Evolutionary conservation across 2,888 invertebrate genomes (phyloP).

Genomic region (Neria commutata): DNA sequence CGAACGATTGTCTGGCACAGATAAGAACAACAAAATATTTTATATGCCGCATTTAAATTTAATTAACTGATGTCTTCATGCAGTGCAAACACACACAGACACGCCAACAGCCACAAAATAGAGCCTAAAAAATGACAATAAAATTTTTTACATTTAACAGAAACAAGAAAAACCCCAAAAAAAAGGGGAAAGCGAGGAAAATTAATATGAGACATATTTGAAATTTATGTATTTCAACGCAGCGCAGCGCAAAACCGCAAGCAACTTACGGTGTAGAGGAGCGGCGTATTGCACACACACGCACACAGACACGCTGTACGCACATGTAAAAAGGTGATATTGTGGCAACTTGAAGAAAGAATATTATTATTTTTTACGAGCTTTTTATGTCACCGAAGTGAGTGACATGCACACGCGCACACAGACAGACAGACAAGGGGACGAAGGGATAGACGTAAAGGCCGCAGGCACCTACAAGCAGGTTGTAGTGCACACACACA

Average conservation of each 20-base stretch:
- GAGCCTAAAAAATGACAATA: not conserved
- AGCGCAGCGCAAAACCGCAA: not conserved
- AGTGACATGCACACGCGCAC: constrained; percentile 2
- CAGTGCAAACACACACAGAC: not conserved
- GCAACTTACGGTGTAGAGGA: not conserved
- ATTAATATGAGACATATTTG: not conserved
- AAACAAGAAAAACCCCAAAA: not conserved
- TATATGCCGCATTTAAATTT: too few species aligned
- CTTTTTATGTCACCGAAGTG: constrained; percentile 20
- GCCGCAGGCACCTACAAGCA: not conserved
- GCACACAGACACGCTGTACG: not conserved
- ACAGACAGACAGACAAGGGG: not conserved
- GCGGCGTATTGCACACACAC: constrained; percentile 1
- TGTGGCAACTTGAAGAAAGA: constrained; percentile 1
- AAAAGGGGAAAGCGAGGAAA: too few species aligned
- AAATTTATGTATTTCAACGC: constrained; percentile 3
- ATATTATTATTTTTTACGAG: constrained; percentile 10
- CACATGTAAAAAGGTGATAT: constrained; percentile 3
- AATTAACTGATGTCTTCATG: constrained; percentile 5
- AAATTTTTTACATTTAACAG: too few species aligned
- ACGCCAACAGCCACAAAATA: not conserved
- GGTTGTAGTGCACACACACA: not conserved
- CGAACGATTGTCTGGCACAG: constrained; percentile 15
- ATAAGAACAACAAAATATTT: constrained; percentile 6
- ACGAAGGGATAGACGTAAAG: not conserved